phyloP scores from a whole-genome alignment of 1,140 invertebrate species.

The Drosophila mauritiana region DNA sequence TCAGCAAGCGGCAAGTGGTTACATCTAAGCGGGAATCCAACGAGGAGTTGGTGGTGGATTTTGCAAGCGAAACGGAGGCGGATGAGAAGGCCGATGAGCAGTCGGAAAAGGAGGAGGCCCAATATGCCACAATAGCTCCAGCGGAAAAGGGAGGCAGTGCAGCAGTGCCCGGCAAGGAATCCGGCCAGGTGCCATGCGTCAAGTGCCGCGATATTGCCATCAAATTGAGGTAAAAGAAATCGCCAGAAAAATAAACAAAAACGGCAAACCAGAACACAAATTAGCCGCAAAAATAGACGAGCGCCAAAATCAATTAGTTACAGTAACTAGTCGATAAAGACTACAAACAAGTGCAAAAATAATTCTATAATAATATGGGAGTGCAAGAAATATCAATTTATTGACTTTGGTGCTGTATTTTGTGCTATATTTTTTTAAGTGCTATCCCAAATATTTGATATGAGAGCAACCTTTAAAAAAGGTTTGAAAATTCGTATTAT shows the following conservation, averaged over 20 bases:
- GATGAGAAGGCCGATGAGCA: constrained; percentile 14
- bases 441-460: neutral
- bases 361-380: neutral
- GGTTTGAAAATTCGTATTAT: neutral
- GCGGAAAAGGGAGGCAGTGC: constrained; percentile 9
- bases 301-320: constrained; percentile 20
- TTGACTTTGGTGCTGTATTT: neutral
- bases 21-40: constrained; percentile 2
- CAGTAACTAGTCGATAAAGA: constrained; percentile 12
- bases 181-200: constrained; percentile 71
- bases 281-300: constrained; percentile 11
- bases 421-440: neutral
- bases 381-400: neutral
- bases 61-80: constrained; percentile 66
- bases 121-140: constrained; percentile 57
- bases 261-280: constrained; percentile 22
- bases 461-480: neutral
- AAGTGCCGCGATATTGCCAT: constrained; percentile 79
- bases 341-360: neutral
- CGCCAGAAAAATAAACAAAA: neutral
- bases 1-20: constrained; percentile 49
- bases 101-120: constrained; percentile 29
- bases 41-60: constrained; percentile 62
- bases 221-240: constrained; percentile 72
- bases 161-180: neutral